Evolutionary conservation across 2,113 vertebrate species (phyloP).

Genomic region (Butastur rufipennis): DNA sequence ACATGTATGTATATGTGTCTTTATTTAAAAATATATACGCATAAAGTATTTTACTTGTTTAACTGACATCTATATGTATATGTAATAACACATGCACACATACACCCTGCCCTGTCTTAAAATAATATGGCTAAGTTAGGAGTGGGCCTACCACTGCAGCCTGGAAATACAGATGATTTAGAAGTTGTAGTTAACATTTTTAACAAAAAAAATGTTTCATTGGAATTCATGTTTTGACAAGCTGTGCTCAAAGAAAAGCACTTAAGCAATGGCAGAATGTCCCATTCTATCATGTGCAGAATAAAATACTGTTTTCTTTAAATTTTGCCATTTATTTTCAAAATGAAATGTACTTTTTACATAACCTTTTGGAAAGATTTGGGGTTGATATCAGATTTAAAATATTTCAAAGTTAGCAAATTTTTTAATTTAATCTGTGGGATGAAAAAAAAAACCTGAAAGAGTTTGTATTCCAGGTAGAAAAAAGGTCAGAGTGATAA

Average conservation of each 20-base stretch:
- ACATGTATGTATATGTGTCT: background rate
- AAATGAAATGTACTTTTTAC: background rate
- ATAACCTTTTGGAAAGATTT: background rate
- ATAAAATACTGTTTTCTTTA: background rate
- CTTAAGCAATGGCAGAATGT: background rate
- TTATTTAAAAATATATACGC: conserved; percentile 42
- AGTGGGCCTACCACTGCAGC: background rate
- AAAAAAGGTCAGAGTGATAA: background rate
- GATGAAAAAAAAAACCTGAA: background rate
- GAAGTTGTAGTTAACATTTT: background rate
- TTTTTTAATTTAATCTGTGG: background rate
- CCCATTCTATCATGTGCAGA: background rate
- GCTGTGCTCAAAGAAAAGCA: background rate
- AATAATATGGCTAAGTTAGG: background rate
- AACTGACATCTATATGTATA: conserved; percentile 50
- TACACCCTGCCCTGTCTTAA: conserved; percentile 2
- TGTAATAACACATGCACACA: conserved; percentile 15
- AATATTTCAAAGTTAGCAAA: background rate
- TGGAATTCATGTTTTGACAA: background rate
- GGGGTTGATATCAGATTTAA: background rate
- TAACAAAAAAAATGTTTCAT: background rate
- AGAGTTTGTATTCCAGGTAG: background rate
- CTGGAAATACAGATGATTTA: background rate
- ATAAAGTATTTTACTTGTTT: conserved; percentile 36
- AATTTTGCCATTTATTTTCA: fast-evolving